phyloP scores from a whole-genome alignment of 2,113 vertebrate species.

The Promerops cafer region DNA sequence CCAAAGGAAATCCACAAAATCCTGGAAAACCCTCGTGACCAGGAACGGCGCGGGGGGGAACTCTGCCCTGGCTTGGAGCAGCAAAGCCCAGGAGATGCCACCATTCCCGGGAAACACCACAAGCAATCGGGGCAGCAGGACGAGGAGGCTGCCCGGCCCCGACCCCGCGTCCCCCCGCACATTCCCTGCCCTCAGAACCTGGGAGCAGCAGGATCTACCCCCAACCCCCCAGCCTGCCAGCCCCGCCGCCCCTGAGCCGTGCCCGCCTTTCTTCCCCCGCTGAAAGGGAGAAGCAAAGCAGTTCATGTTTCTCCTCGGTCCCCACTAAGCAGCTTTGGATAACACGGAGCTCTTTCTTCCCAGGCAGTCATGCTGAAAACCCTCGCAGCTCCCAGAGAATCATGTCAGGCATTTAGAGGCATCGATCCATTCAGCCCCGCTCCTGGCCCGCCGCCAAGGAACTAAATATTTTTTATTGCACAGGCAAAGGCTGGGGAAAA shows the following conservation, averaged over 20 bases:
- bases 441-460: conserved; percentile 61
- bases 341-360: conserved; percentile 83
- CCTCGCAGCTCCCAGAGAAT: conserved; percentile 66
- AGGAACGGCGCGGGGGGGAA: rapidly evolving
- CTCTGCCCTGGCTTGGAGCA: neutral
- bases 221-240: neutral
- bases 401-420: conserved; percentile 73
- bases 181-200: neutral
- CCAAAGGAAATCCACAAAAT: neutral
- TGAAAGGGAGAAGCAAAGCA: conserved; percentile 31
- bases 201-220: neutral
- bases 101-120: neutral
- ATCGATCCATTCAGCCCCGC: conserved; percentile 71
- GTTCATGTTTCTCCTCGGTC: conserved; percentile 48
- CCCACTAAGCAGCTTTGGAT: conserved; percentile 58
- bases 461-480: conserved; percentile 75
- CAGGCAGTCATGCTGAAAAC: conserved; percentile 81
- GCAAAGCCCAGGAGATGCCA: neutral
- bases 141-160: rapidly evolving
- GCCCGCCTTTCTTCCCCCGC: neutral
- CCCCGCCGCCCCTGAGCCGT: neutral
- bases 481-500: conserved; percentile 64
- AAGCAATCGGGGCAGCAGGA: conserved; percentile 12
- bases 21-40: rapidly evolving
- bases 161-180: neutral